Evolutionary conservation across 2,888 invertebrate species (phyloP), one percentile per base, ranked within the genome.

Genomic region (Drosophila quinaria): DNA sequence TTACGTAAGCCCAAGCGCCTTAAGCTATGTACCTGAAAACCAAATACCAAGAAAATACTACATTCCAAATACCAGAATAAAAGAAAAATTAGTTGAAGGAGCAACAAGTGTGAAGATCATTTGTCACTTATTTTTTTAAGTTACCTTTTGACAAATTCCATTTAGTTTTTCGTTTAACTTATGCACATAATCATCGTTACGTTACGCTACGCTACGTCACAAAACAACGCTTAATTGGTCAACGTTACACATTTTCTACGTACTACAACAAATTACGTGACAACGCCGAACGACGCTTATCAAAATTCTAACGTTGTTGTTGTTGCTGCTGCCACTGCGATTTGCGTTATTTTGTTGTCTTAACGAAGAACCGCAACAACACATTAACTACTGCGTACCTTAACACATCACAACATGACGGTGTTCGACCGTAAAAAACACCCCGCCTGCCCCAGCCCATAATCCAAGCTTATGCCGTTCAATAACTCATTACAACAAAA

Each of bases 261-360:
- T 59, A 25, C 39, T 35, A 29, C 29, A 37, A 63, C 56, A 47
- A 65, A 66, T 63, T 61, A 54, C 61, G 75, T 62, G 51, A 52
- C 35, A 31, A 73, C 61, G 58, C 52, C 37, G 37, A 51, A 63
- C 78, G 66, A 81, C 87, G 84, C 56, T 66, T 71, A 80, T 76
- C 82, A 64, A 84, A 85, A 85, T 85, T 85, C 25, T 39, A 72
- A 87, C 81, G 65, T 55, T 83, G 87, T 74, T 84, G 83, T 69
- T 86, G 85, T 73, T 71, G 70, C 70, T 74, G 70, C 70, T 62
- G 66, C 59, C 29, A 50, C 66, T 67, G 60, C 58, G 58, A 56
- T 31, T 55, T 33, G 17, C 19, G 19, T 35, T 70, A 10, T 33
- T 29, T n/a, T 52, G 62, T 54, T 74, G 78, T 63, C 22, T 19